phyloP scores from a whole-genome alignment of 2,797 vertebrate genomes.

The Coilia nasus region DNA sequence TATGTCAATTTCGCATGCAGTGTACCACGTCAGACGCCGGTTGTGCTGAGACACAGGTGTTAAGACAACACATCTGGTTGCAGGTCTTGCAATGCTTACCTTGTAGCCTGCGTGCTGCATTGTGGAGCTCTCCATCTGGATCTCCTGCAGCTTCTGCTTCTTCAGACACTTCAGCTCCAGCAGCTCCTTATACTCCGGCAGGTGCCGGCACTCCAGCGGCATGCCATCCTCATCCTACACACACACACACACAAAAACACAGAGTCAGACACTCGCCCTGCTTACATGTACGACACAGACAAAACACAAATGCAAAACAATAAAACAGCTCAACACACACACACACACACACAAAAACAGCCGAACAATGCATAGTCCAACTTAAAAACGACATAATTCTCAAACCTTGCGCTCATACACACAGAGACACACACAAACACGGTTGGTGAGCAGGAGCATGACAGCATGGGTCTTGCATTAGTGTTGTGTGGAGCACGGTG shows the following conservation, averaged over 20 bases:
- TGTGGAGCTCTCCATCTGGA: constrained; percentile 85
- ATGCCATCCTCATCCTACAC: constrained; percentile 91
- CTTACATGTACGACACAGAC: neutral
- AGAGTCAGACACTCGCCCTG: neutral
- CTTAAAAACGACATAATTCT: too few relatives aligned
- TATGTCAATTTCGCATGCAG: too few relatives aligned
- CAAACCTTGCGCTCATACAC: too few relatives aligned
- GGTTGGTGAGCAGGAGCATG: neutral
- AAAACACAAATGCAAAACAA: neutral
- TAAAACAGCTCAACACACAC: too few relatives aligned
- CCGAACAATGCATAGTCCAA: too few relatives aligned
- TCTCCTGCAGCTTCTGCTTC: constrained; percentile 90
- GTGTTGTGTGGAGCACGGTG: constrained; percentile 45
- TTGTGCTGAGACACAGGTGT: too few relatives aligned
- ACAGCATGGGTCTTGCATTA: neutral
- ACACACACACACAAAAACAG: too few relatives aligned
- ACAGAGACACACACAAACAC: neutral
- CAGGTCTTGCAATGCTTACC: constrained; percentile 67
- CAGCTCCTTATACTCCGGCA: constrained; percentile 96
- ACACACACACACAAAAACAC: constrained; percentile 24
- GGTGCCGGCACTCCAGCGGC: constrained; percentile 80
- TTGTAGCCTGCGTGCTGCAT: constrained; percentile 90
- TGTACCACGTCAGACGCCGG: too few relatives aligned
- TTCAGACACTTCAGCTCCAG: constrained; percentile 93
- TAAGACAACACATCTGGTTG: too few relatives aligned